These are phyloP conservation scores for Urophycis tenuis DNA, from an alignment of 2,797 vertebrate species.

Conservation along the genomic window DNA sequence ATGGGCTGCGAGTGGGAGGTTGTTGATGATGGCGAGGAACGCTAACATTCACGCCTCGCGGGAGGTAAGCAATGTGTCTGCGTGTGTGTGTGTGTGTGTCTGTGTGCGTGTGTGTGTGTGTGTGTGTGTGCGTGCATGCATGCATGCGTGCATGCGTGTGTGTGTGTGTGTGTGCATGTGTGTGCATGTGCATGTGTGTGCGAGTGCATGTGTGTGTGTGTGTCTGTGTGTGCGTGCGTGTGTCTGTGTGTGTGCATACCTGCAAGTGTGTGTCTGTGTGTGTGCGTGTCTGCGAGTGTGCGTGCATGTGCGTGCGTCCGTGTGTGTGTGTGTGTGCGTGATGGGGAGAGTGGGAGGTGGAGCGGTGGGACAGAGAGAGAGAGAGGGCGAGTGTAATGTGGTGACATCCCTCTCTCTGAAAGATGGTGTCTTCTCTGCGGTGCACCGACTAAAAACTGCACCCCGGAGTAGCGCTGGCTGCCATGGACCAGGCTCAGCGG, in stretches of 20 bases:
- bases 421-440: conserved; percentile 34
- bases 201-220: conserved; percentile 21
- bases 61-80: conserved; percentile 28
- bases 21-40: conserved; percentile 38
- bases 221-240: conserved; percentile 1
- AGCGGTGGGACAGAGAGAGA: background rate
- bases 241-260: too few species aligned
- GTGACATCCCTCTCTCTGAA: conserved; percentile 50
- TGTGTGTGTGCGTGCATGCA: too few species aligned
- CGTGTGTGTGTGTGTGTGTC: background rate
- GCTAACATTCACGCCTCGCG: conserved; percentile 51
- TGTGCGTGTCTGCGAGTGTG: too few species aligned
- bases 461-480: conserved; percentile 54
- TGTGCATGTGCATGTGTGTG: background rate
- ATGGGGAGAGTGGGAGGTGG: background rate
- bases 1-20: conserved; percentile 51
- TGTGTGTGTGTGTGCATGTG: background rate
- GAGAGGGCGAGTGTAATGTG: conserved; percentile 31
- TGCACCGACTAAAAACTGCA: conserved; percentile 52
- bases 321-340: too few species aligned
- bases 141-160: too few species aligned
- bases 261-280: too few species aligned
- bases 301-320: too few species aligned
- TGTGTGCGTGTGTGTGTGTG: too few species aligned
- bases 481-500: conserved; percentile 56